phyloP scores from a whole-genome alignment of 2,113 vertebrate species.

The Hydropotes inermis region DNA sequence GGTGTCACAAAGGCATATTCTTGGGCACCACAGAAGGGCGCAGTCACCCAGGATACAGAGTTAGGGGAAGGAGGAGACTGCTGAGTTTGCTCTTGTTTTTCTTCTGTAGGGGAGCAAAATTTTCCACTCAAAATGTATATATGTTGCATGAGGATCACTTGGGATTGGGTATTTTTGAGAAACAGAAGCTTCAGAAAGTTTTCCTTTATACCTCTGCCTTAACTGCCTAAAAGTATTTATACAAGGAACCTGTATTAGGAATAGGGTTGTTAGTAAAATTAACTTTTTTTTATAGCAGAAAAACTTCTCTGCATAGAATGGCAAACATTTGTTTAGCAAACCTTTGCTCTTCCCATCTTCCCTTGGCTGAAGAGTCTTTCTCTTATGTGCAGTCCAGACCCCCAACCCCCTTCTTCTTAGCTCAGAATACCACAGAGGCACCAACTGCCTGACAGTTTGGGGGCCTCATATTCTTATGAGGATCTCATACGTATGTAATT shows the following conservation, averaged over 20 bases:
- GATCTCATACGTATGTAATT: not conserved
- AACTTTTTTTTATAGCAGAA: not conserved
- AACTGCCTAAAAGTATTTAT: not conserved
- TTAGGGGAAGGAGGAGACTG: not conserved
- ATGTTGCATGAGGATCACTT: not conserved
- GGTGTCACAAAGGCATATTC: not conserved
- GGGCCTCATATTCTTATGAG: not conserved
- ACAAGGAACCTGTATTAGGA: not conserved
- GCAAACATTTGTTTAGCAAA: not conserved
- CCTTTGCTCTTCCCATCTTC: not conserved
- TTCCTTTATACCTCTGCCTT: not conserved
- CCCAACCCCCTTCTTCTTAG: not conserved
- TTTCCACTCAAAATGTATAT: not conserved
- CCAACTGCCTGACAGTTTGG: not conserved
- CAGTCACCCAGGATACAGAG: not conserved
- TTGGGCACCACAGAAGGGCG: not conserved
- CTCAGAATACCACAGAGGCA: not conserved
- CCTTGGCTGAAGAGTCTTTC: not conserved
- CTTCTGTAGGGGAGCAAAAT: not conserved
- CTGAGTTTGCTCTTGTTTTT: not conserved
- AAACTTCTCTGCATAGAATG: not conserved
- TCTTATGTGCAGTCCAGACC: not conserved
- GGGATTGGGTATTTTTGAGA: not conserved
- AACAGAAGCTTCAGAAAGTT: not conserved
- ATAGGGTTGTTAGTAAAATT: not conserved